phyloP scores from a whole-genome alignment of 2,113 vertebrate species.

The Sphaerodactylus townsendi region DNA sequence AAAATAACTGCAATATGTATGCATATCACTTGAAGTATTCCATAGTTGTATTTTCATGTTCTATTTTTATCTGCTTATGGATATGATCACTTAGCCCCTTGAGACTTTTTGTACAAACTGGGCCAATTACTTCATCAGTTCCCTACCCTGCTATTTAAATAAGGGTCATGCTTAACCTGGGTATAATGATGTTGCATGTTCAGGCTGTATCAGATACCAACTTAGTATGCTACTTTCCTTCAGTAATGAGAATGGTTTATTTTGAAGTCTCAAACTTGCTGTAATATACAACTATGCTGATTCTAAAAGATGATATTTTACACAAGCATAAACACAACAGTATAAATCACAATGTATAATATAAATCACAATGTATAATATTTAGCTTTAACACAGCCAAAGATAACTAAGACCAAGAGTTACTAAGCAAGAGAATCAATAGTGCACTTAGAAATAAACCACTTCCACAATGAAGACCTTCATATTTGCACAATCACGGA shows the following conservation, averaged over 20 bases:
- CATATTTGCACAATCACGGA: too few relatives aligned
- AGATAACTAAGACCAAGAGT: not conserved
- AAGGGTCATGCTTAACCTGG: slow-evolving; percentile 17
- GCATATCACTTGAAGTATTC: slow-evolving; percentile 10
- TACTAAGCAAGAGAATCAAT: too few relatives aligned
- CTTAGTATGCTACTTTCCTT: not conserved
- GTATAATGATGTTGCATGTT: not conserved
- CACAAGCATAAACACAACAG: not conserved
- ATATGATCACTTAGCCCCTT: slow-evolving; percentile 21
- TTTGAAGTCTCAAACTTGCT: not conserved
- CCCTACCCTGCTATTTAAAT: slow-evolving; percentile 6
- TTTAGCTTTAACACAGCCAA: not conserved
- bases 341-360: not conserved
- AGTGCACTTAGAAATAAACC: not conserved
- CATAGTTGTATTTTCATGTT: slow-evolving; percentile 24
- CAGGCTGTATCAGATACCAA: not conserved
- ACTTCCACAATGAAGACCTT: too few relatives aligned
- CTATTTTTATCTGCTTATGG: slow-evolving; percentile 33
- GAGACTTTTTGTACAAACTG: slow-evolving; percentile 8
- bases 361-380: not conserved
- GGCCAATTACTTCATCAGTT: slow-evolving; percentile 8
- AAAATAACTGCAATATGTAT: not conserved
- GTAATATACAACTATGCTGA: not conserved
- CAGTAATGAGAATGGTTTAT: too few relatives aligned
- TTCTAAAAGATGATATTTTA: not conserved